phyloP scores from a whole-genome alignment of 2,888 invertebrate species.

The Bombyx huttoni region DNA sequence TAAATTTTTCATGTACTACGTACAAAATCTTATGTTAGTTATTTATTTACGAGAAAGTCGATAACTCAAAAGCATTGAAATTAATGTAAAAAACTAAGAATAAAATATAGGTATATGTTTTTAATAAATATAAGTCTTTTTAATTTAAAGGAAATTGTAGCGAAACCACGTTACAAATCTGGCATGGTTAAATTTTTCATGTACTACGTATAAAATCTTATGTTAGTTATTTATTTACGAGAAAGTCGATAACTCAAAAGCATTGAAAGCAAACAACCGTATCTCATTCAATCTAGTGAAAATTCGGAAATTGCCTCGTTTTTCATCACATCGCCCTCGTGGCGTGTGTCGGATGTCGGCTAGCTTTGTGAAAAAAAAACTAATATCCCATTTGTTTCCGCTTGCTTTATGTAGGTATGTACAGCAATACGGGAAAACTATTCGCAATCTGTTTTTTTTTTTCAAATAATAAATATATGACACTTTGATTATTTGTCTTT shows the following conservation, averaged over 20 bases:
- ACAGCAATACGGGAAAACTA: slow-evolving; percentile 4
- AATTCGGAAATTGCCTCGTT: slow-evolving; percentile 48
- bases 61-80: too few relatives aligned
- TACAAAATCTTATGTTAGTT: background rate
- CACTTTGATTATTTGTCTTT: too few relatives aligned
- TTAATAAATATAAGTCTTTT: too few relatives aligned
- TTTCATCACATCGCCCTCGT: slow-evolving; percentile 53
- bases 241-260: too few relatives aligned
- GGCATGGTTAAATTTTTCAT: background rate
- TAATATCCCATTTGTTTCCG: slow-evolving; percentile 61
- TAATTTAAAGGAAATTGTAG: too few relatives aligned
- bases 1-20: background rate
- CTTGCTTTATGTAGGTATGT: slow-evolving; percentile 24
- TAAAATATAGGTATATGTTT: too few relatives aligned
- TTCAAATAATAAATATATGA: slow-evolving; percentile 1
- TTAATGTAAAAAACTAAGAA: background rate
- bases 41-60: too few relatives aligned
- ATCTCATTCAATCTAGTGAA: background rate
- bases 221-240: too few relatives aligned
- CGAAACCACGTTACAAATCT: too few relatives aligned
- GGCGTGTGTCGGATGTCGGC: slow-evolving; percentile 37
- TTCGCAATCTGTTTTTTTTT: slow-evolving; percentile 14
- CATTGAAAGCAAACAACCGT: too few relatives aligned
- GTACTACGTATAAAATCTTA: background rate
- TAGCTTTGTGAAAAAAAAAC: slow-evolving; percentile 51